Conservation (phyloP, 2,797 vertebrate genomes). For the Amniataba percoides region DNA sequence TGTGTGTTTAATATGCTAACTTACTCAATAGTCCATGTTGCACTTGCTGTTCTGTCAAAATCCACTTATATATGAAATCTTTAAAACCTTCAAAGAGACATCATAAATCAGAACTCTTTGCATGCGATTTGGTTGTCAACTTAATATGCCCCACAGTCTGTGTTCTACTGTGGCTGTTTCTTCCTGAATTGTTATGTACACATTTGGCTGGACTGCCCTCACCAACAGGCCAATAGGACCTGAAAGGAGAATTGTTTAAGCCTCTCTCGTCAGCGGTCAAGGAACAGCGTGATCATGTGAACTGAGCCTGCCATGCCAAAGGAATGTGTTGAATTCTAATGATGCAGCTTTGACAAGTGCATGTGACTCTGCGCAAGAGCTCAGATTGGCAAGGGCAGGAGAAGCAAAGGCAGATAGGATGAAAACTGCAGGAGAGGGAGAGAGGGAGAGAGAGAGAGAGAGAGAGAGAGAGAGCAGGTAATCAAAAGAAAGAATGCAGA, state of each 20-base stretch:
- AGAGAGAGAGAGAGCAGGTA: slow-evolving; percentile 28
- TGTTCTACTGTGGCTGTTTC: background rate
- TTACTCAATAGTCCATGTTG: background rate
- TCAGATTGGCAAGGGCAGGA: slow-evolving; percentile 54
- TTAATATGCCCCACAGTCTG: background rate
- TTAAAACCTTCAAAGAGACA: background rate
- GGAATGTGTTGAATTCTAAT: slow-evolving; percentile 89
- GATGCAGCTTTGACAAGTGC: slow-evolving; percentile 84
- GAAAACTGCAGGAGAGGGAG: slow-evolving; percentile 31
- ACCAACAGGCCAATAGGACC: slow-evolving; percentile 29
- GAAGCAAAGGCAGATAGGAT: slow-evolving; percentile 53
- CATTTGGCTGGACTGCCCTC: slow-evolving; percentile 21
- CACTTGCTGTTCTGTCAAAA: background rate
- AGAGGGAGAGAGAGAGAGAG: slow-evolving; percentile 6
- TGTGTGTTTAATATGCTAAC: slow-evolving; percentile 1
- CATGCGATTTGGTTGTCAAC: background rate
- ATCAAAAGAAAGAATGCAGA: slow-evolving; percentile 41
- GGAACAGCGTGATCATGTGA: slow-evolving; percentile 82
- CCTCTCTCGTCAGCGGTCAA: slow-evolving; percentile 67
- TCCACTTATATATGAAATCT: background rate
- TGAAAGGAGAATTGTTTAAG: slow-evolving; percentile 78
- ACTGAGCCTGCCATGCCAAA: slow-evolving; percentile 79
- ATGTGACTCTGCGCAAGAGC: slow-evolving; percentile 81
- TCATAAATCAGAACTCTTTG: background rate
- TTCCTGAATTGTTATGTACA: slow-evolving; percentile 24